These are phyloP conservation scores for Zaprionus obscuricornis DNA, from an alignment of 2,888 invertebrate genomes.

Conservation along the genomic window DNA sequence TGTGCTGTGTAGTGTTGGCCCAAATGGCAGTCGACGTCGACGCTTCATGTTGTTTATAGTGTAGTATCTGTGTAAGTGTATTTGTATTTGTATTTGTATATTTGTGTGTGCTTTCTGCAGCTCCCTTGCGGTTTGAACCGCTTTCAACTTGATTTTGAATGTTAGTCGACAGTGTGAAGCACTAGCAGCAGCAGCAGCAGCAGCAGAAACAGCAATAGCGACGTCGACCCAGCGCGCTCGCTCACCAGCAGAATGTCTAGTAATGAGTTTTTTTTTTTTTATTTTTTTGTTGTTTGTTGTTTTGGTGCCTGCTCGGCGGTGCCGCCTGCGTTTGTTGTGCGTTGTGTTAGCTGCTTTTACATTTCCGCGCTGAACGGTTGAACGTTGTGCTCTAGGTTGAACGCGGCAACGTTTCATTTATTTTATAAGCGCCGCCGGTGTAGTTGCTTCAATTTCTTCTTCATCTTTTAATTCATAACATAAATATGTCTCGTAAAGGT, in stretches of 20 bases:
- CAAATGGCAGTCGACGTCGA: constrained; percentile 33
- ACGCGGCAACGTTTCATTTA: constrained; percentile 9
- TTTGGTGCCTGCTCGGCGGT: no score
- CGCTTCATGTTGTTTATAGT: constrained; percentile 4
- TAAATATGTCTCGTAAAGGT: constrained; percentile 22
- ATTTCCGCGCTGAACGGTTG: constrained; percentile 31
- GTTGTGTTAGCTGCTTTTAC: constrained; percentile 40
- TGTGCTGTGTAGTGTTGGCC: constrained; percentile 39
- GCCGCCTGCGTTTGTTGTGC: constrained; percentile 19
- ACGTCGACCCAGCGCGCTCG: background rate
- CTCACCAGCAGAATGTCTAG: constrained; percentile 15
- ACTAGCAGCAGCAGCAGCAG: constrained; percentile 5
- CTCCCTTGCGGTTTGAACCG: constrained; percentile 64
- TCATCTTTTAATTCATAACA: background rate
- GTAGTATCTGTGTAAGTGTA: constrained; percentile 9
- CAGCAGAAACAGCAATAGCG: constrained; percentile 11
- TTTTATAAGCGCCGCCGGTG: no score
- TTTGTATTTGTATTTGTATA: constrained; percentile 8
- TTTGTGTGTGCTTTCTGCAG: constrained; percentile 33
- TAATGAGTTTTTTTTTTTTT: constrained; percentile 29
- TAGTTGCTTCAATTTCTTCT: constrained; percentile 1
- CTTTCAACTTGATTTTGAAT: constrained; percentile 68
- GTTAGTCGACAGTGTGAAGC: constrained; percentile 34
- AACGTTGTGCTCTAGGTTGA: no score
- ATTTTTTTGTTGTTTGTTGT: no score